phyloP scores from a whole-genome alignment of 2,797 vertebrate species.

The Clarias laeviceps region DNA sequence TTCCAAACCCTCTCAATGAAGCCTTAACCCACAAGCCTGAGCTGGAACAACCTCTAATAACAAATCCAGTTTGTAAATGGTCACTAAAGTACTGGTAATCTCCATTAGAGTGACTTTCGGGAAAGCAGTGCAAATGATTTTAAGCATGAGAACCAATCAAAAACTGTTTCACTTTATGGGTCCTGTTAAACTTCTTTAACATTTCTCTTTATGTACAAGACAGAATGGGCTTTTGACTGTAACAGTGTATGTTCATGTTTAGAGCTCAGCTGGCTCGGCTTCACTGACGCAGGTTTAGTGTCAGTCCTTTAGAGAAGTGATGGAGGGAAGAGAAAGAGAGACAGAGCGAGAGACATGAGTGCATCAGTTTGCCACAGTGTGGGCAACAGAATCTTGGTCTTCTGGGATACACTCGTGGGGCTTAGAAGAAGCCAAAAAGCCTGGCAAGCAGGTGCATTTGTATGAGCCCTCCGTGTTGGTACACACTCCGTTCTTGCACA shows the following conservation, averaged over 20 bases:
- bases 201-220: constrained; percentile 33
- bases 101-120: background rate
- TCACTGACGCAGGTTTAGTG: constrained; percentile 43
- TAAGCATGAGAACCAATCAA: constrained; percentile 19
- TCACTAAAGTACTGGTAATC: constrained; percentile 4
- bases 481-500: constrained; percentile 85
- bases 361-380: constrained; percentile 67
- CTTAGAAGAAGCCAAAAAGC: constrained; percentile 78
- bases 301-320: constrained; percentile 28
- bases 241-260: constrained; percentile 10
- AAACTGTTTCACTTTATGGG: constrained; percentile 6
- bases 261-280: constrained; percentile 38
- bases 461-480: constrained; percentile 92
- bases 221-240: background rate
- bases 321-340: constrained; percentile 34
- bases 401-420: constrained; percentile 83
- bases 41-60: constrained; percentile 60
- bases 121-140: background rate
- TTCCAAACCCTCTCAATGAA: constrained; percentile 70
- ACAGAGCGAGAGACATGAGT: constrained; percentile 20
- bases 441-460: constrained; percentile 84
- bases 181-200: constrained; percentile 1
- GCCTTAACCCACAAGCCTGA: constrained; percentile 59
- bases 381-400: constrained; percentile 59
- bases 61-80: constrained; percentile 50